Conservation (phyloP, 2,113 vertebrate species). For the Zosterops borbonicus region DNA sequence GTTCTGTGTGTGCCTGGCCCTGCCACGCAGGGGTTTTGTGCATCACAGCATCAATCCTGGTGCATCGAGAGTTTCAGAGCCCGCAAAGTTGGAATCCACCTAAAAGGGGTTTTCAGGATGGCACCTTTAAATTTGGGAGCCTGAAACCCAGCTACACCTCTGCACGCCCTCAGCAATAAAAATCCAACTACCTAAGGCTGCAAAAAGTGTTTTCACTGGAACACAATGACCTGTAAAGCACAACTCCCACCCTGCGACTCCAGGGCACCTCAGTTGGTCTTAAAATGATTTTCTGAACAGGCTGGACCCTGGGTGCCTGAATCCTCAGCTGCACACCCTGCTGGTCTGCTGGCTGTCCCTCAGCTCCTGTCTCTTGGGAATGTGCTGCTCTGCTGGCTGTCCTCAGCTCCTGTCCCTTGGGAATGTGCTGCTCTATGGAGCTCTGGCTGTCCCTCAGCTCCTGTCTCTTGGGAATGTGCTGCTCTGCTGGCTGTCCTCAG, state of each 20-base stretch:
- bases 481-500: neutral
- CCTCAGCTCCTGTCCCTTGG: neutral
- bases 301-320: neutral
- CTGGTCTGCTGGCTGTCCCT: neutral
- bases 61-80: neutral
- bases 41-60: neutral
- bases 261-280: neutral
- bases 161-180: neutral
- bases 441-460: neutral
- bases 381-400: neutral
- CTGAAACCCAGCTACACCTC: neutral
- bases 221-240: neutral
- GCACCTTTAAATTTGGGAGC: neutral
- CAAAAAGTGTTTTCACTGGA: neutral
- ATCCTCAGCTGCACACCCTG: neutral
- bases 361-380: neutral
- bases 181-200: neutral
- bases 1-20: rapidly evolving
- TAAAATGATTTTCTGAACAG: neutral
- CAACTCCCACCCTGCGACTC: neutral
- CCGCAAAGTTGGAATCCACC: neutral
- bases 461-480: neutral
- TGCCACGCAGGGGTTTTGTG: neutral
- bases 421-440: neutral
- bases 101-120: neutral